Evolutionary conservation across 2,888 invertebrate genomes (phyloP).

Genomic region (Agrochola lychnidis): DNA sequence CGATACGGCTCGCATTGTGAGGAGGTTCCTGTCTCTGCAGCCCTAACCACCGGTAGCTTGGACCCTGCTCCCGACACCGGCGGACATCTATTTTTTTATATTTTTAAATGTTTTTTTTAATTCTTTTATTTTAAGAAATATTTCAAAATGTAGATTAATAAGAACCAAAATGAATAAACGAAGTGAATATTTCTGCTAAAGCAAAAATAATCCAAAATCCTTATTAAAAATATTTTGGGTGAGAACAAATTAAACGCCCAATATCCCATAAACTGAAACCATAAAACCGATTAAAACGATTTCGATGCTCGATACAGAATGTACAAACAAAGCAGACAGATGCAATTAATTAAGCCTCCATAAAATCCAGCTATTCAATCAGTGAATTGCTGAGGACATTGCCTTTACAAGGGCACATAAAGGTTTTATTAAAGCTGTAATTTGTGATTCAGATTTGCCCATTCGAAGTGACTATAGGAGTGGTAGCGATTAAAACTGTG

Average conservation of each 20-base stretch:
- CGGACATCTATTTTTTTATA: no score
- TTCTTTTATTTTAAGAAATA: no score
- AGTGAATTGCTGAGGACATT: conserved; percentile 56
- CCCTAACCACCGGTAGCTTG: no score
- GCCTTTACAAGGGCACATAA: conserved; percentile 62
- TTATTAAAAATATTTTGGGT: background rate
- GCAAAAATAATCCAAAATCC: background rate
- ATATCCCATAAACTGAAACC: conserved; percentile 13
- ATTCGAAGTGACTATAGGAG: conserved; percentile 54
- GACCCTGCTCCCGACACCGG: no score
- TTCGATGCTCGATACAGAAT: conserved; percentile 16
- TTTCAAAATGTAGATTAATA: no score
- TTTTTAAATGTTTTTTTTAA: no score
- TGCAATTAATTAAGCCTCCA: conserved; percentile 66
- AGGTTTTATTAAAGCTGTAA: conserved; percentile 66
- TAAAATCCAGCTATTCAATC: conserved; percentile 66
- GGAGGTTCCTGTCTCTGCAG: no score
- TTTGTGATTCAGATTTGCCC: conserved; percentile 69
- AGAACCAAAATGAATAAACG: no score
- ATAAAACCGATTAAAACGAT: conserved; percentile 41
- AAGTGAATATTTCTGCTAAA: background rate
- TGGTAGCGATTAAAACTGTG: conserved; percentile 54
- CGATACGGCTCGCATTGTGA: no score
- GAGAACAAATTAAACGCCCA: conserved; percentile 3
- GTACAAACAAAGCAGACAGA: conserved; percentile 41